Base-by-base conservation (phyloP, 1,140 invertebrate genomes). In the Homarus americanus region DNA sequence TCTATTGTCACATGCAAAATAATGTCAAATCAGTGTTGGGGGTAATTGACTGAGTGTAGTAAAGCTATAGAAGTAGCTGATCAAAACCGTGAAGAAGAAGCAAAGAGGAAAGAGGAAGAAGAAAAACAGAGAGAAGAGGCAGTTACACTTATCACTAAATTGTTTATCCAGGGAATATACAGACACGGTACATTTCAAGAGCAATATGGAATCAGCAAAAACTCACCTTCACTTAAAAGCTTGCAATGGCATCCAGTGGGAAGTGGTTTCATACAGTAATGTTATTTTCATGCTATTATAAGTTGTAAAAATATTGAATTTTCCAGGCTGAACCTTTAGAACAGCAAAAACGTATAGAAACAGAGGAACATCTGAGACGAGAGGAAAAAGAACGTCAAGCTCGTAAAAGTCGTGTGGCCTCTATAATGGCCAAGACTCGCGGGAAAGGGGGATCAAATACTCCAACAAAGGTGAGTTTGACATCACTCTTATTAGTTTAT, bases 321-420 rank as follows among this genome's bases (percentile, higher is more conserved):
- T 58, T 58, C 20, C 24, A 96, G 96, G 93, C 95, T 91, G 85
- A 92, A 41, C 93, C 93, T 36, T 93, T 93, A 85, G 94, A 94
- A 88, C 93, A 94, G 72, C 75, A 91, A 75, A 93, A 93, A 17
- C 93, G 94, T 44, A 79, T 89, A 28, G 93, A 94, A 83, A 93
- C 93, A 84, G 93, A 94, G 58, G 96, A 97, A 93, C 95, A 96
- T 91, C 94, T 97, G 49, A 96, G 96, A 93, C 96, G 96, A 92
- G 97, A 97, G 94, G 97, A 97, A 93, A 97, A 97, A 93, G 97
- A 97, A 93, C 94, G 97, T 92, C 96, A 97, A 93, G 96, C 96
- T 73, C 95, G 97, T 93, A 96, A 97, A 76, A 97, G 96, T 94
- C 95, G 97, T 80, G 97, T 97, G 2, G 97, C 97, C 94, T 97